Evolutionary conservation across 2,797 vertebrate genomes (phyloP).

Genomic region (Xyrichtys novacula): DNA sequence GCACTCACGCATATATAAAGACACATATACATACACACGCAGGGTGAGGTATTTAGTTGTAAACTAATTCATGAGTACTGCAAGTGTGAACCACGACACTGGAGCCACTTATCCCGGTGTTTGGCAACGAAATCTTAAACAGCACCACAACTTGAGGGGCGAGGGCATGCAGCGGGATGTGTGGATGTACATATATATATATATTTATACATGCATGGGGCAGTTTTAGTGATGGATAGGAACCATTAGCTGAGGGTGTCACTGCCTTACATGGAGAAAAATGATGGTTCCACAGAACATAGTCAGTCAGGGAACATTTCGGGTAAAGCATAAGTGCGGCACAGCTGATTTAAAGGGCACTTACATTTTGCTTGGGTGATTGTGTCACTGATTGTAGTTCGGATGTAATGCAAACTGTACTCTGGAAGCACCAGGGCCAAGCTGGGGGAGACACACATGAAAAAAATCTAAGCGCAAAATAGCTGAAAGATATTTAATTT

Average conservation of each 20-base stretch:
- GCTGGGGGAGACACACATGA: slow-evolving; percentile 78
- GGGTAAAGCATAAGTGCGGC: too few relatives aligned
- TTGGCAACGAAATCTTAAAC: slow-evolving; percentile 58
- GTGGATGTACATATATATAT: slow-evolving; percentile 12
- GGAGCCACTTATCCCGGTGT: slow-evolving; percentile 60
- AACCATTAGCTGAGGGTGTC: slow-evolving; percentile 43
- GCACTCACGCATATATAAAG: slow-evolving; percentile 2
- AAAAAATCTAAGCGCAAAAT: not conserved
- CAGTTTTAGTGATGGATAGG: slow-evolving; percentile 56
- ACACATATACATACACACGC: slow-evolving; percentile 15
- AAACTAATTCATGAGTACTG: slow-evolving; percentile 44
- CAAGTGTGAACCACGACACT: slow-evolving; percentile 65
- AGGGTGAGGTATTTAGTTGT: slow-evolving; percentile 5
- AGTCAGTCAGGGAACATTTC: too few relatives aligned
- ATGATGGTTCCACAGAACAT: slow-evolving; percentile 30
- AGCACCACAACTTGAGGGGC: slow-evolving; percentile 65
- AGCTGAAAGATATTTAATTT: not conserved
- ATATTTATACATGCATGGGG: not conserved
- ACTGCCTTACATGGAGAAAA: slow-evolving; percentile 47
- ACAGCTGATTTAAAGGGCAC: slow-evolving; percentile 70
- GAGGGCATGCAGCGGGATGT: slow-evolving; percentile 16
- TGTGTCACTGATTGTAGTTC: slow-evolving; percentile 91
- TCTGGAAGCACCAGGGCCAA: slow-evolving; percentile 95
- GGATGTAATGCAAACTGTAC: slow-evolving; percentile 96
- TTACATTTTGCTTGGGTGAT: slow-evolving; percentile 97